Evolutionary conservation across 2,113 vertebrate species (phyloP), one percentile per base, ranked within the genome.

Genomic region (Pelvicachromis taeniatus): DNA sequence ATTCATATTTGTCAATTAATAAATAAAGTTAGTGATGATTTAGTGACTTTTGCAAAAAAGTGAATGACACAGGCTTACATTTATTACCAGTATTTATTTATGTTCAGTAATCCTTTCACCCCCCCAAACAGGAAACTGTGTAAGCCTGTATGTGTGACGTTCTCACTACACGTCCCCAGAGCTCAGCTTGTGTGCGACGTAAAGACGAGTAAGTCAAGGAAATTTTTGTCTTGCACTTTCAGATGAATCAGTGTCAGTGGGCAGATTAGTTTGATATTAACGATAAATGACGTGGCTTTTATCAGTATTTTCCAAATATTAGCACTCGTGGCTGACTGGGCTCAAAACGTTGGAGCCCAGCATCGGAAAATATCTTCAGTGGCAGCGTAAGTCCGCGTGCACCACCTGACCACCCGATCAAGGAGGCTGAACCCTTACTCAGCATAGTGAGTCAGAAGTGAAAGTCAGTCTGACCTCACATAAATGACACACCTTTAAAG

Each of bases 381-480:
- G 3, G 38, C 38, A 63, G 14, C 38, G 3, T 5, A 53, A 6
- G 17, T 35, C 3, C 50, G 4, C 21, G 4, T 81, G 10, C 82
- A 55, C 77, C 4, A 59, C 7, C 6, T 50, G 73, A 81, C 33
- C 21, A 84, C n/a, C 42, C 35, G 3, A 38, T 65, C 0, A 85
- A 77, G 83, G 17, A 33, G 16, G 6, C 65, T 85, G 12, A 81
- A 26, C 45, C 16, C 1, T 81, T 58, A 78, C 14, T 87, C 31
- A 80, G 70, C 75, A 38, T 9, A 85, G 81, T 93, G 92, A 94
- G 17, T 94, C 85, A 91, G 45, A 31, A 8, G 68, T 84, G 86
- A 89, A 91, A 90, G 85, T 91, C 79, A 42, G n/a, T 38, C 8
- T 89, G 78, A 92, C 80, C 65, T 81, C 10, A 35, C 29, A 56